A percentile compares a stretch with the other conserved stretches of the same genome.
These are phyloP conservation scores for Brachionus rubens DNA, from an alignment of 1,140 invertebrate species.

Conservation along the genomic window DNA sequence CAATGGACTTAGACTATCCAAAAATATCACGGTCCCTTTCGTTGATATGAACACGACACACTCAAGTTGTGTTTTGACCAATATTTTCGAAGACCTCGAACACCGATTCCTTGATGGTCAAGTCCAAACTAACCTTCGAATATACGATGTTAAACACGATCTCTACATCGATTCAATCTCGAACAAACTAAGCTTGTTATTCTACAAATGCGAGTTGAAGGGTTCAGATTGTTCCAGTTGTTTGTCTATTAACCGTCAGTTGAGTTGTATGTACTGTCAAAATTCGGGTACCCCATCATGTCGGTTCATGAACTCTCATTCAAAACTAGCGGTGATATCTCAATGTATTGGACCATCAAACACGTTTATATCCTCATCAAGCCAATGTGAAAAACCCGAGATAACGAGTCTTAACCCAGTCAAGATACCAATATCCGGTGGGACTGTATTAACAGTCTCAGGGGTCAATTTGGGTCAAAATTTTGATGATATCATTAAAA, in stretches of 20 bases:
- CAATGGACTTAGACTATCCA: not conserved
- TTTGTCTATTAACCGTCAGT: conserved; percentile 32
- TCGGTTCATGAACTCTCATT: conserved; percentile 14
- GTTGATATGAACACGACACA: not conserved
- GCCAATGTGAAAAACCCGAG: conserved; percentile 11
- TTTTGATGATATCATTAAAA: not conserved
- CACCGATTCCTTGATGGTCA: not conserved
- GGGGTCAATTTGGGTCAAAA: not conserved
- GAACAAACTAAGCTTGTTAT: conserved; percentile 6
- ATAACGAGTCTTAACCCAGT: not conserved
- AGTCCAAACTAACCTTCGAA: conserved; percentile 16
- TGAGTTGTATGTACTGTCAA: conserved; percentile 22
- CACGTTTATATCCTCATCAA: not conserved
- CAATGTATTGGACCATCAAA: not conserved
- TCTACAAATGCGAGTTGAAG: conserved; percentile 19
- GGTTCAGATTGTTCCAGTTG: not conserved
- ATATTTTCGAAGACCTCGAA: not conserved
- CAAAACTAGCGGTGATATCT: not conserved
- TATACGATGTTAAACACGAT: not conserved
- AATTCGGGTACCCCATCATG: not conserved
- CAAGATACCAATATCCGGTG: not conserved
- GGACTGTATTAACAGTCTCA: not conserved
- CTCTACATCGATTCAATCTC: conserved; percentile 8
- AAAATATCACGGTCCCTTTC: not conserved
- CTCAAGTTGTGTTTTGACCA: not conserved